Evolutionary conservation across 2,888 invertebrate species (phyloP), one percentile per base, ranked within the genome.

Genomic region (Leucophenga maculata): DNA sequence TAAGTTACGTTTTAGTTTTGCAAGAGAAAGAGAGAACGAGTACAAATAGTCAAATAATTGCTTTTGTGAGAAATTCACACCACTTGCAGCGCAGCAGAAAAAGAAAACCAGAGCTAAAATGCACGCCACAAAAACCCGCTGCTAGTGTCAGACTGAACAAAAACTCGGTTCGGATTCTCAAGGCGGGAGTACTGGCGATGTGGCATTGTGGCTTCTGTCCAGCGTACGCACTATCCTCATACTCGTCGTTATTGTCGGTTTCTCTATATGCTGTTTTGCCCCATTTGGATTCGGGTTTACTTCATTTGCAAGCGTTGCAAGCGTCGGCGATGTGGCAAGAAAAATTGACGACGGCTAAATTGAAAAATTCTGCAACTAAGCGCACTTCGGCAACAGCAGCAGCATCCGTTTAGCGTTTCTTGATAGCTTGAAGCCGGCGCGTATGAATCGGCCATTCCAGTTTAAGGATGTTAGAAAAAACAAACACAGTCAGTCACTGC

Each of bases 61-160:
- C 39, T 60, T 32, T 20, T 16, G 39, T 26, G 22, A 22, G 20
- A 57, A 62, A 67, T n/a, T 55, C 9, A 39, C 65, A 70, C 60
- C 48, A 62, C 60, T 66, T 67, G 67, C 70, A 59, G 50, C 57
- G 55, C 65, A 65, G 8, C 54, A 52, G 31, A 62, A 46, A 16
- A 66, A n/a, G 55, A 39, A 60, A n/a, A 39, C 39, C 39, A 8
- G 11, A 39, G 39, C 8, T 39, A 39, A 39, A 39, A 67, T 39
- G 26, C 67, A 22, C 22, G 50, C 48, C 46, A 32, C 57, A 57
- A 31, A 57, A 57, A 57, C 22, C 57, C 22, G 54, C 22, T 54
- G 54, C 18, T 20, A 54, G 22, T 54, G 22, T 54, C 22, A 18
- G 54, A 57, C 57, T 31, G 31, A 31, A 57, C 57, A 57, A 22